phyloP scores from a whole-genome alignment of 1,140 invertebrate genomes.

The Drosophila kohkoa region DNA sequence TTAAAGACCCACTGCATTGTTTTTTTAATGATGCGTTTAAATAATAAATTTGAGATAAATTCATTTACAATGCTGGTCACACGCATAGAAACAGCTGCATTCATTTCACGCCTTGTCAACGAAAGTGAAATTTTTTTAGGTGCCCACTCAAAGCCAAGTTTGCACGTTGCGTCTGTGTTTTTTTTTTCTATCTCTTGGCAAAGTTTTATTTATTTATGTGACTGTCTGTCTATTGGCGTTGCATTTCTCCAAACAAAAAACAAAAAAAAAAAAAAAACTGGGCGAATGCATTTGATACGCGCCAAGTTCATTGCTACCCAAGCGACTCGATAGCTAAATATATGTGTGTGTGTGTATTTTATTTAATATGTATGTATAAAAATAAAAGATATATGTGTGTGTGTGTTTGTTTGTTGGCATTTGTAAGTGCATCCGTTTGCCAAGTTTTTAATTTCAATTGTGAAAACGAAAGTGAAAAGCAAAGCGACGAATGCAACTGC shows the following conservation, averaged over 20 bases:
- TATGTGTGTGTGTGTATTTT: neutral
- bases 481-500: slow-evolving; percentile 56
- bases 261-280: slow-evolving; percentile 45
- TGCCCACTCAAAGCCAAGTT: slow-evolving; percentile 26
- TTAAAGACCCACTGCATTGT: neutral
- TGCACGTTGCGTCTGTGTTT: slow-evolving; percentile 13
- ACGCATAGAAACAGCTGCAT: neutral
- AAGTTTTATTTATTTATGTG: slow-evolving; percentile 68
- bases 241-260: slow-evolving; percentile 69
- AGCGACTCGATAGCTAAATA: slow-evolving; percentile 2
- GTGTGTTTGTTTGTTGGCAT: slow-evolving; percentile 40
- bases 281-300: slow-evolving; percentile 52
- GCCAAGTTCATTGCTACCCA: slow-evolving; percentile 75
- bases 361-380: neutral
- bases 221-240: slow-evolving; percentile 56
- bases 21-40: neutral
- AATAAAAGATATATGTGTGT: neutral
- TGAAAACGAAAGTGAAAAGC: slow-evolving; percentile 82
- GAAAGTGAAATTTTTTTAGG: slow-evolving; percentile 38
- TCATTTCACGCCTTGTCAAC: slow-evolving; percentile 26
- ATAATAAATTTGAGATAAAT: neutral
- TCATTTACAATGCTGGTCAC: slow-evolving; percentile 19
- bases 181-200: slow-evolving; percentile 34
- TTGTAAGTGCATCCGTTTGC: slow-evolving; percentile 77
- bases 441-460: slow-evolving; percentile 79